Conservation (phyloP, 2,113 vertebrate species). For the Grammomys dolichurus region DNA sequence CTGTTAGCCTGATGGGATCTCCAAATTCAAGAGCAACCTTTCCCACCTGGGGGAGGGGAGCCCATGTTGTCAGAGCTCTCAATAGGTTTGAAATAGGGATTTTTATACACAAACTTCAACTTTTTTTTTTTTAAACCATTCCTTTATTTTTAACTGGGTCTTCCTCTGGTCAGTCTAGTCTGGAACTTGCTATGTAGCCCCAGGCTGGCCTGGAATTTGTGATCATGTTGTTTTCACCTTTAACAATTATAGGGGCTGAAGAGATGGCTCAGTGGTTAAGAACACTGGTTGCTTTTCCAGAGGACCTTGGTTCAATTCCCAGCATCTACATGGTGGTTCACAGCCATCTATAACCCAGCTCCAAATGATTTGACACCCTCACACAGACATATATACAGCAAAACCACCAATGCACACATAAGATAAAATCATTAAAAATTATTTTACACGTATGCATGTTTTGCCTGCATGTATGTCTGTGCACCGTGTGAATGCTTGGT, state of each 20-base stretch:
- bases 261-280: neutral
- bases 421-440: neutral
- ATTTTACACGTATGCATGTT: neutral
- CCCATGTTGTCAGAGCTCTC: neutral
- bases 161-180: neutral
- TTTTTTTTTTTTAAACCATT: too few species aligned
- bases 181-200: neutral
- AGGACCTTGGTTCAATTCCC: neutral
- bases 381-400: neutral
- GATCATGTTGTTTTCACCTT: neutral
- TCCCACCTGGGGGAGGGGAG: neutral
- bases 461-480: neutral
- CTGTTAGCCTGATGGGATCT: neutral
- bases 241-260: neutral
- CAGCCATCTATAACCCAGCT: neutral
- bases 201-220: neutral
- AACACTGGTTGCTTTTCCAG: neutral
- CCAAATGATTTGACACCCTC: neutral
- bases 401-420: neutral
- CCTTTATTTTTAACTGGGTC: neutral
- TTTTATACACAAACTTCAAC: neutral
- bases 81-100: conserved; percentile 9
- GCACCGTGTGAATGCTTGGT: too few species aligned
- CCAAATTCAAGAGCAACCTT: neutral
- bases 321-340: neutral